Evolutionary conservation across 35 echinoderm and acorn worm genomes (phyloP).

Genomic region (Hemicentrotus pulcherrimus): DNA sequence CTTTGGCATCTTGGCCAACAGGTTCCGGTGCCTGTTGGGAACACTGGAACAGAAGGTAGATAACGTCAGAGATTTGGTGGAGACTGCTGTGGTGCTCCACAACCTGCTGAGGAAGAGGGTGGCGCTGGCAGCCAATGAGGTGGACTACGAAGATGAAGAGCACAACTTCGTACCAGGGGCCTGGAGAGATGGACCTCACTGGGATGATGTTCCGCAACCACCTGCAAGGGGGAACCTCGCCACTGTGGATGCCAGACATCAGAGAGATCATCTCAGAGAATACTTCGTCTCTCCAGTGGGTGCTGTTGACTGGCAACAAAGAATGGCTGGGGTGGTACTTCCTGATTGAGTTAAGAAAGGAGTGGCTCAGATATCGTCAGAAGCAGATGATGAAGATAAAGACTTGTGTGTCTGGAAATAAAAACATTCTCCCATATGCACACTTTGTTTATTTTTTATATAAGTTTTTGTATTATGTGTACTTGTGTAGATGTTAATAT

Average conservation of each 20-base stretch:
- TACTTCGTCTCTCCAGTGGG: conserved; percentile 51
- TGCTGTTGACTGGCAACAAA: conserved; percentile 54
- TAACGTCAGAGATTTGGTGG: too few species aligned
- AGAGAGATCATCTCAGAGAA: conserved; percentile 50
- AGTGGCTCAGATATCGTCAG: conserved; percentile 32
- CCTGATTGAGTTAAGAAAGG: conserved; percentile 35
- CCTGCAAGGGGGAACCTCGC: conserved; percentile 54
- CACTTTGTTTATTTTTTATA: not conserved
- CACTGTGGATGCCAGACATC: conserved; percentile 56
- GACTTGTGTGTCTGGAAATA: conserved; percentile 36
- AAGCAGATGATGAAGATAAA: conserved; percentile 26
- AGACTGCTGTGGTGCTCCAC: too few species aligned
- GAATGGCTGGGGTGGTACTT: conserved; percentile 28
- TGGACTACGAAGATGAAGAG: too few species aligned
- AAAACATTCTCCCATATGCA: conserved; percentile 35
- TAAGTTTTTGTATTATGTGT: conserved; percentile 44
- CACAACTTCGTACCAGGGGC: too few species aligned
- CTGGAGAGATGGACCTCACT: conserved; percentile 53
- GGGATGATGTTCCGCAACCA: conserved; percentile 50
- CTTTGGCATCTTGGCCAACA: too few species aligned
- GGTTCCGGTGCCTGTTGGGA: too few species aligned
- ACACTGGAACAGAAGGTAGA: too few species aligned
- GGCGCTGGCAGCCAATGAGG: too few species aligned
- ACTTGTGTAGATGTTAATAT: conserved; percentile 31
- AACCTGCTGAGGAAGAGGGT: too few species aligned